Conservation (phyloP, 2,888 invertebrate species). For the Melinaea menophilus region DNA sequence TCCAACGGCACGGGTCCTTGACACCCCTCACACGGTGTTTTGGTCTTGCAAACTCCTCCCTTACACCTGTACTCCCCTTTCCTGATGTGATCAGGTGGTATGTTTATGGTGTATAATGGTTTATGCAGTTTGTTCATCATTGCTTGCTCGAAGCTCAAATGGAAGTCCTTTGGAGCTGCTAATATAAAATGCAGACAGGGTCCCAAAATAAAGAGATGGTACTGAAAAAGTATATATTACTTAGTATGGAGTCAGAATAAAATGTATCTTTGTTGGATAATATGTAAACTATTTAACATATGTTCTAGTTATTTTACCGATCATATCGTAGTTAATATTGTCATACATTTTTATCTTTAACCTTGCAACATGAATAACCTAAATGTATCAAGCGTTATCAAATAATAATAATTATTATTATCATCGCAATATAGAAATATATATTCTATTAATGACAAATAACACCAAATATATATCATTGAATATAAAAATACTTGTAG, state of each 20-base stretch:
- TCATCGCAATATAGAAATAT: neutral
- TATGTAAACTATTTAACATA: too few relatives aligned
- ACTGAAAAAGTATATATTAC: conserved; percentile 18
- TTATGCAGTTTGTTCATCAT: conserved; percentile 49
- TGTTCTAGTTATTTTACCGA: too few relatives aligned
- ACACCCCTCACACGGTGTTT: conserved; percentile 41
- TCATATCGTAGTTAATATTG: too few relatives aligned
- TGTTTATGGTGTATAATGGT: conserved; percentile 44
- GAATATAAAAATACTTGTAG: neutral
- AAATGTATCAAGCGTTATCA: too few relatives aligned
- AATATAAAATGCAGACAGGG: conserved; percentile 12
- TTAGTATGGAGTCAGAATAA: neutral
- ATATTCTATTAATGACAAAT: neutral
- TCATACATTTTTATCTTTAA: too few relatives aligned
- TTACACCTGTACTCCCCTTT: conserved; percentile 53
- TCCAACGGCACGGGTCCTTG: conserved; percentile 43
- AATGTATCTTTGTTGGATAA: too few relatives aligned
- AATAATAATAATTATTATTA: neutral
- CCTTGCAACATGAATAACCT: too few relatives aligned
- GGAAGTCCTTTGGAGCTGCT: conserved; percentile 27
- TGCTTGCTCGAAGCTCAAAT: conserved; percentile 38
- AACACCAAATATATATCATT: neutral
- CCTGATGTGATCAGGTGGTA: conserved; percentile 41
- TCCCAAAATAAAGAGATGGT: conserved; percentile 14
- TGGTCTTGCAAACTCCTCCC: conserved; percentile 40